Percentiles rank a stretch among this genome's conserved stretches.
Conservation (phyloP, 2,888 invertebrate species). For the Notodonta dromedarius region DNA sequence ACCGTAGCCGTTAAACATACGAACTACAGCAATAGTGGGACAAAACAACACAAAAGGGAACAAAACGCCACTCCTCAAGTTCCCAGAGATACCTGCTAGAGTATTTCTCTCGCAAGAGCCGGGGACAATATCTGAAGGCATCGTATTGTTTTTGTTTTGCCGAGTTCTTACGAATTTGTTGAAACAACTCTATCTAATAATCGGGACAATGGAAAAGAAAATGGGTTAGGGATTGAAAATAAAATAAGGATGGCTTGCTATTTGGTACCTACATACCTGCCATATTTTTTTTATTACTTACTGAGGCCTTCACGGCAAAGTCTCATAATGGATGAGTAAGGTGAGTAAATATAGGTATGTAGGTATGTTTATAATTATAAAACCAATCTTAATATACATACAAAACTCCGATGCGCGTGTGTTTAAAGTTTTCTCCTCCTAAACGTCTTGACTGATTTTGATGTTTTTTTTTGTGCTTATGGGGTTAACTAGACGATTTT, state of each 20-base stretch:
- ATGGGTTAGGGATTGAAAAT: constrained; percentile 1
- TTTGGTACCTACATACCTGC: background rate
- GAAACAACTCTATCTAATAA: constrained; percentile 14
- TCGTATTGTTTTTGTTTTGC: constrained; percentile 24
- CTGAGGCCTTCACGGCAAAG: too few relatives aligned
- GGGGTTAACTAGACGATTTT: too few relatives aligned
- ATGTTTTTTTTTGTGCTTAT: too few relatives aligned
- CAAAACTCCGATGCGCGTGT: too few relatives aligned
- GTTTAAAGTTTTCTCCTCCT: too few relatives aligned
- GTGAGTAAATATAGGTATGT: too few relatives aligned
- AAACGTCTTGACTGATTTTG: too few relatives aligned
- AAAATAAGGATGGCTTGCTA: background rate
- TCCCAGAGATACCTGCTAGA: constrained; percentile 31
- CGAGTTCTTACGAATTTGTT: constrained; percentile 17
- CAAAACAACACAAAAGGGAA: constrained; percentile 28
- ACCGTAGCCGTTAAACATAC: constrained; percentile 27
- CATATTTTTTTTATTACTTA: background rate
- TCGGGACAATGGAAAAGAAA: background rate
- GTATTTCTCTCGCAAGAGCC: constrained; percentile 15
- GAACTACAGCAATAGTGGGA: constrained; percentile 28
- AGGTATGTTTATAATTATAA: too few relatives aligned
- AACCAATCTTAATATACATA: too few relatives aligned
- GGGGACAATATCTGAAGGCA: constrained; percentile 8
- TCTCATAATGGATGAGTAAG: too few relatives aligned
- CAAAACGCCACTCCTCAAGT: constrained; percentile 16